These are phyloP conservation scores for Ranitomeya imitator DNA, from an alignment of 2,113 vertebrate genomes.

Conservation along the genomic window DNA sequence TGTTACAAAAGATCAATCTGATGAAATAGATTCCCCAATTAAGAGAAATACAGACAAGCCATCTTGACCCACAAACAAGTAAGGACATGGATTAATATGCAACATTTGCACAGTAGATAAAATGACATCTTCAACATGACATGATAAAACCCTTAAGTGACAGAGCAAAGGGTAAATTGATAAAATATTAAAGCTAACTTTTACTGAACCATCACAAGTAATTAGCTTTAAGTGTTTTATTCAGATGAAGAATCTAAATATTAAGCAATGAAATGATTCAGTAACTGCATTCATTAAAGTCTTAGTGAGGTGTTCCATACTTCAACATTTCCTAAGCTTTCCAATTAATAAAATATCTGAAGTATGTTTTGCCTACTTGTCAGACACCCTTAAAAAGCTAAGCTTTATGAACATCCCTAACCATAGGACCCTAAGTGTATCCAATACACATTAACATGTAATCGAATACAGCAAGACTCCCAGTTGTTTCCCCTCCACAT, in stretches of 20 bases:
- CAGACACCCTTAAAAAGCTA: slow-evolving; percentile 14
- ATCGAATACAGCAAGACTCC: not conserved
- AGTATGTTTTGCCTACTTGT: slow-evolving; percentile 10
- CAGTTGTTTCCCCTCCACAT: not conserved
- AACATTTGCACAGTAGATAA: slow-evolving; percentile 58
- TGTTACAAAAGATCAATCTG: slow-evolving; percentile 67
- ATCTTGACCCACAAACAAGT: slow-evolving; percentile 63
- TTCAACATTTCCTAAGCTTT: not conserved
- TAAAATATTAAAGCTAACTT: slow-evolving; percentile 44
- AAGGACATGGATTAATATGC: slow-evolving; percentile 65
- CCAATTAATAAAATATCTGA: slow-evolving; percentile 22
- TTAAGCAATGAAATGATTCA: slow-evolving; percentile 27
- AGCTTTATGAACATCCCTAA: not conserved
- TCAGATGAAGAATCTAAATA: slow-evolving; percentile 52
- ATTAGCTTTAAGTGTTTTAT: slow-evolving; percentile 49
- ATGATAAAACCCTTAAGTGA: slow-evolving; percentile 55
- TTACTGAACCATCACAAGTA: slow-evolving; percentile 54
- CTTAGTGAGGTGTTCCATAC: not conserved
- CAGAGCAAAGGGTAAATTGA: slow-evolving; percentile 61
- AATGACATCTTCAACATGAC: slow-evolving; percentile 32
- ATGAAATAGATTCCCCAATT: slow-evolving; percentile 68
- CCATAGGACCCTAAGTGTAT: not conserved
- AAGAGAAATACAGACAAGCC: slow-evolving; percentile 65
- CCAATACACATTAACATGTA: not conserved
- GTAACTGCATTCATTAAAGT: slow-evolving; percentile 24